Percentiles rank a stretch among this genome's conserved stretches.
phyloP scores from a whole-genome alignment of 2,888 invertebrate genomes.

The Trichopria drosophilae region DNA sequence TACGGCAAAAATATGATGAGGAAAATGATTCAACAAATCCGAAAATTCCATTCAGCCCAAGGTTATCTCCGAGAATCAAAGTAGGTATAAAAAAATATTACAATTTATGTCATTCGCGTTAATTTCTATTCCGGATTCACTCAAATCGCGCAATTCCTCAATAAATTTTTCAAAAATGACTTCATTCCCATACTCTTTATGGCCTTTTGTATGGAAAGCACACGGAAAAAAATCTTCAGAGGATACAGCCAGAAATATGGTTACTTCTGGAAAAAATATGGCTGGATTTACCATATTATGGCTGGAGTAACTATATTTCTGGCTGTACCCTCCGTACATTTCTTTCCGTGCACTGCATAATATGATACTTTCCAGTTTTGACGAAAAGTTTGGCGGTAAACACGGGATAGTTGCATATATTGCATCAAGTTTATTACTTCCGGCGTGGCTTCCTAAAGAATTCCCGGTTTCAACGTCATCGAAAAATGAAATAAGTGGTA shows the following conservation, averaged over 20 bases:
- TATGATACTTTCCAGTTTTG: slow-evolving; percentile 38
- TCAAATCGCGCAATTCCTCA: too few relatives aligned
- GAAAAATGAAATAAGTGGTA: slow-evolving; percentile 34
- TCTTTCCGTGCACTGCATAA: slow-evolving; percentile 33
- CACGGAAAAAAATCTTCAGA: too few relatives aligned
- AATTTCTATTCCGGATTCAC: too few relatives aligned
- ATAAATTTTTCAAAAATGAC: slow-evolving; percentile 36
- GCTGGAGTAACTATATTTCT: too few relatives aligned
- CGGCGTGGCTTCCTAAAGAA: slow-evolving; percentile 36
- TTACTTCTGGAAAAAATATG: too few relatives aligned
- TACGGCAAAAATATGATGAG: too few relatives aligned
- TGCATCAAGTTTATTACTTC: slow-evolving; percentile 40
- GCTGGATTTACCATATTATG: too few relatives aligned
- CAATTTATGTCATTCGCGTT: too few relatives aligned
- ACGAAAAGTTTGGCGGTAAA: slow-evolving; percentile 32
- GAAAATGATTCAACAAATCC: slow-evolving; percentile 38
- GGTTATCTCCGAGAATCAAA: slow-evolving; percentile 37
- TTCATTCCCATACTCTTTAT: slow-evolving; percentile 32
- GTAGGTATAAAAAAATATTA: too few relatives aligned
- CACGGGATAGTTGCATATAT: too few relatives aligned
- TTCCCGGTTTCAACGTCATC: slow-evolving; percentile 40
- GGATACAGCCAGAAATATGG: too few relatives aligned
- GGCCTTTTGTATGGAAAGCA: slow-evolving; percentile 35
- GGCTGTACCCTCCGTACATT: too few relatives aligned
- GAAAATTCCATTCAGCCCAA: slow-evolving; percentile 36